Evolutionary conservation across 1,140 invertebrate species (phyloP).

Genomic region (Brachionus asplanchnoidis): DNA sequence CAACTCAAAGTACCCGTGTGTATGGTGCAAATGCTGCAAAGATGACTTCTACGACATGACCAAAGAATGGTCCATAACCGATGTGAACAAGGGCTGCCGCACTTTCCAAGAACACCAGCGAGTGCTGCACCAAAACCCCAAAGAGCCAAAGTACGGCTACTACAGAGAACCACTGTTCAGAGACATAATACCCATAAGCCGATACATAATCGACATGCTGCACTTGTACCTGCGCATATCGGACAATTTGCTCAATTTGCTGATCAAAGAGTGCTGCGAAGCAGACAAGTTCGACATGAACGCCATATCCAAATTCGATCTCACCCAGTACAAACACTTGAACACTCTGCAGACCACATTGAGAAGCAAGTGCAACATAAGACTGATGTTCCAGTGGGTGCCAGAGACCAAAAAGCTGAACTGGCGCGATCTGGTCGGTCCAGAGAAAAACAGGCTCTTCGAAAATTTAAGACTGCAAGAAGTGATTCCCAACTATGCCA

Average conservation of each 20-base stretch:
- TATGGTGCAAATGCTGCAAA: constrained; percentile 39
- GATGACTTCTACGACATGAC: constrained; percentile 20
- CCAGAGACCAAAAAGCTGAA: constrained; percentile 24
- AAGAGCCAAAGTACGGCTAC: neutral
- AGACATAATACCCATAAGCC: neutral
- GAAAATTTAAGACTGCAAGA: neutral
- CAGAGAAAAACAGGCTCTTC: constrained; percentile 1
- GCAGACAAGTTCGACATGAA: constrained; percentile 13
- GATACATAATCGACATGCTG: constrained; percentile 36
- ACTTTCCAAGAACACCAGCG: neutral
- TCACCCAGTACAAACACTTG: neutral
- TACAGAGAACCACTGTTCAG: neutral
- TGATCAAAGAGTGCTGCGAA: constrained; percentile 9
- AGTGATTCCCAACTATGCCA: neutral
- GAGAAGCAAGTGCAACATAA: neutral
- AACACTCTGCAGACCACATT: neutral
- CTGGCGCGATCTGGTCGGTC: constrained; percentile 27
- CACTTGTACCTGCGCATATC: constrained; percentile 33
- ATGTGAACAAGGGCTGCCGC: neutral
- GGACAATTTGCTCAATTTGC: constrained; percentile 1
- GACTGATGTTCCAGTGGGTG: neutral
- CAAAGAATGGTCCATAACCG: constrained; percentile 6
- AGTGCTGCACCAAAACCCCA: neutral
- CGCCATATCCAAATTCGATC: constrained; percentile 3
- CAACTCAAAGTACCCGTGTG: constrained; percentile 16